Percentiles rank a stretch among this genome's conserved stretches.
Evolutionary conservation across 1,140 invertebrate species (phyloP).

Genomic region (Drosophila biarmipes): DNA sequence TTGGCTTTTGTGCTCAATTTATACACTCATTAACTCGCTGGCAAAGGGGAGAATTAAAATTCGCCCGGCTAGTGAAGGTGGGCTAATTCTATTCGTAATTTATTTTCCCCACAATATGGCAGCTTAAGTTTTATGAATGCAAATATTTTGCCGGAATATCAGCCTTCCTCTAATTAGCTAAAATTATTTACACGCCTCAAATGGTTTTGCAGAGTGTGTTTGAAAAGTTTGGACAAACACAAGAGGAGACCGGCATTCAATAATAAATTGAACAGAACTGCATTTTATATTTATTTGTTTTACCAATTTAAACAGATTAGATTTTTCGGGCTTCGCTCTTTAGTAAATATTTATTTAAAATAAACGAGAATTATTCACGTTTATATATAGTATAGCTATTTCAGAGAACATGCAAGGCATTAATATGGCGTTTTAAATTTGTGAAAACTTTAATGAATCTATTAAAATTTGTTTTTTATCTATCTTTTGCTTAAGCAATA

Average conservation of each 20-base stretch:
- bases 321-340: background rate
- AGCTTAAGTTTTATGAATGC: conserved; percentile 4
- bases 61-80: conserved; percentile 10
- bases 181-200: conserved; percentile 15
- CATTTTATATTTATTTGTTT: background rate
- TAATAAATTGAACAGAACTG: conserved; percentile 9
- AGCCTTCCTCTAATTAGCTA: conserved; percentile 13
- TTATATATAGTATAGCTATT: background rate
- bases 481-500: background rate
- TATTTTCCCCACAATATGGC: background rate
- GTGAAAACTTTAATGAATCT: background rate
- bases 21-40: conserved; percentile 39
- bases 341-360: conserved; percentile 14
- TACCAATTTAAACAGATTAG: background rate
- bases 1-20: conserved; percentile 62
- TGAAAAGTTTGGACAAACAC: background rate
- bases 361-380: background rate
- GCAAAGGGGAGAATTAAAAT: conserved; percentile 28
- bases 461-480: no score
- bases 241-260: background rate
- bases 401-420: background rate
- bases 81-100: conserved; percentile 25
- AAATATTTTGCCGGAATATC: background rate
- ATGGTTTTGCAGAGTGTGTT: conserved; percentile 9
- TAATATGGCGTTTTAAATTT: no score